Evolutionary conservation across 1,140 invertebrate genomes (phyloP), one percentile per base, ranked within the genome.

Genomic region (Panagrolaimus sp.): DNA sequence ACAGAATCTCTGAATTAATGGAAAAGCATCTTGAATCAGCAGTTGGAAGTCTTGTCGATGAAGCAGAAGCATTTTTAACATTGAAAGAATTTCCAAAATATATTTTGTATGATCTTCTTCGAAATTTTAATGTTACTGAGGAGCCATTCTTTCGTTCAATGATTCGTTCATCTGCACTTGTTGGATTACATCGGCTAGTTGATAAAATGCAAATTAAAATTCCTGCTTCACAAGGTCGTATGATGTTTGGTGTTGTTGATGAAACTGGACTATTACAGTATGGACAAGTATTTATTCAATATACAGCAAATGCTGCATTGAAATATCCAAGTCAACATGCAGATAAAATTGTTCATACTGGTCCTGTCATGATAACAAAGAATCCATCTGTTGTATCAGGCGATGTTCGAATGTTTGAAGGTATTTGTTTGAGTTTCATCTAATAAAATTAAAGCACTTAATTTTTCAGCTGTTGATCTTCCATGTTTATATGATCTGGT

Each of bases 371-470:
- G 66, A 74, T 84, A 38, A 83, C 83, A 7, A 84, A 85, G 70
- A 85, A 83, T 75, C 84, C 84, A 13, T 84, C 80, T 63, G 78
- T 84, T 46, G 81, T 84, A 66, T 74, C 82, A 5, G 85, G 85
- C 20, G 84, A 85, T 76, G 79, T 85, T 11, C 73, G 84, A 67
- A 83, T 83, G 46, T 79, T 85, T 47, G 75, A 83, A 25, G 31
- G 31, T 38, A 38, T 38, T 38, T 38, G 2, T 38, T 38, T 2
- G 7, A 38, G 7, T 38, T 38, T 7, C 7, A 7, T 7, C 7
- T 4, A 38, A 4, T 7, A 2, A 2, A 4, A 4, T 38, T 38
- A 38, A n/a, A n/a, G n/a, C n/a, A n/a, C n/a, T n/a, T n/a, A n/a
- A n/a, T n/a, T n/a, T 38, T 38, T 38, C 7, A 38, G 81, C 84